Conservation (phyloP, 2,888 invertebrate genomes). For the Pyrrhia umbra region DNA sequence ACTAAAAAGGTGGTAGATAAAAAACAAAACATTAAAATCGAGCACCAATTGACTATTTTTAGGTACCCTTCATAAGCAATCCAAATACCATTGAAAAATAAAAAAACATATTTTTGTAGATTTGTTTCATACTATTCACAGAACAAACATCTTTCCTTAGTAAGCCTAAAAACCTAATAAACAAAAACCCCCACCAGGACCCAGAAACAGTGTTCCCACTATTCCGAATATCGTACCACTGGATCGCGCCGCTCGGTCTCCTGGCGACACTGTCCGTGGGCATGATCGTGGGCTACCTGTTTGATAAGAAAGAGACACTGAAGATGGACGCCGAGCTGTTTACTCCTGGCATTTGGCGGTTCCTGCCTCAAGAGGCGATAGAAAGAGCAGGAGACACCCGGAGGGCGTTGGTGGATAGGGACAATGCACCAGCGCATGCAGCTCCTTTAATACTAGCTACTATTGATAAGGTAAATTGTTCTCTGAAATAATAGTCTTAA, state of each 20-base stretch:
- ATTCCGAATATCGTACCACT: constrained; percentile 95
- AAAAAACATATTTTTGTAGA: no score
- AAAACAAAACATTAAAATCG: not conserved
- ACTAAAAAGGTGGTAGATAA: not conserved
- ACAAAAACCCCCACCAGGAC: constrained; percentile 68
- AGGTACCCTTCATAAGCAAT: no score
- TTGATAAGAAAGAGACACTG: constrained; percentile 70
- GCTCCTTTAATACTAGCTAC: constrained; percentile 77
- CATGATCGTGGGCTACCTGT: constrained; percentile 88
- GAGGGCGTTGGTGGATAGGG: constrained; percentile 61
- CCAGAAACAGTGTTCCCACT: constrained; percentile 91
- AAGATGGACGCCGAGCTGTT: constrained; percentile 83
- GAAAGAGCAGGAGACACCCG: constrained; percentile 68
- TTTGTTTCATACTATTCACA: not conserved
- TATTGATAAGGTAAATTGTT: constrained; percentile 67
- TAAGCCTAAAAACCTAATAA: not conserved
- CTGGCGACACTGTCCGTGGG: constrained; percentile 92
- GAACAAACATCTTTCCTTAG: not conserved
- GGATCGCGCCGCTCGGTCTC: constrained; percentile 94
- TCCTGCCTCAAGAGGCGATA: constrained; percentile 74
- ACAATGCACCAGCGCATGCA: constrained; percentile 65
- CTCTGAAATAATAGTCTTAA: no score
- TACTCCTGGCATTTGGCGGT: constrained; percentile 80
- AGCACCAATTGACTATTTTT: not conserved
- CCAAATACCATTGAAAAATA: no score